Base-by-base conservation (phyloP, 92 coral and sea anemone species). In the Phenganax subtilis region DNA sequence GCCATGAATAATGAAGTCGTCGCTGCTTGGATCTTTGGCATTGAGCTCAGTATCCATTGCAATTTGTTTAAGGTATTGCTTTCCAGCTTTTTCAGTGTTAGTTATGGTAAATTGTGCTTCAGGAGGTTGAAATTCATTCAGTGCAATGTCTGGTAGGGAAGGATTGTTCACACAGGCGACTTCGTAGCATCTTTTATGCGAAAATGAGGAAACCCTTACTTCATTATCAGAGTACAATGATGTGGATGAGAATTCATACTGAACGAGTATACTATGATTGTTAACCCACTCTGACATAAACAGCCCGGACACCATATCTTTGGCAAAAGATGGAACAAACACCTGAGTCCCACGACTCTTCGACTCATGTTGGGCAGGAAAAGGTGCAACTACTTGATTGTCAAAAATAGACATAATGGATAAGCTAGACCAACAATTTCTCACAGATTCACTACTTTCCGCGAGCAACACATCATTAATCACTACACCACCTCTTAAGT, bases 41-140 rank as follows among this genome's bases (percentile, higher is more conserved):
- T 69, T 65, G 54, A 30, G 29, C 37, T 44, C 37, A 54, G 47
- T 11, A 51, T 80, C 75, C 16, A 64, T 68, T 80, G 15, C 66
- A 44, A 70, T 56, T 30, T 74, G 72, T 69, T 55, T 55, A 81
- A 81, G 85, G 75, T 81, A 81, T 66, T 81, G 77, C 62, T 69
- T 54, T 69, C 29, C 67, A 61, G 76, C 77, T 66, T 81, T 81
- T 57, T 54, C 77, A 57, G 68, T 81, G 76, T 64, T 69, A 28
- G 62, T 81, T 16, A 81, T 75, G 16, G 75, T 65, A 31, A 69
- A 81, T 6, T 66, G 66, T 56, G 60, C 56, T 70, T 81, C 77
- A 51, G 77, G 85, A 56, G 85, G 77, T 76, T 81, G 77, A 55
- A 81, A 81, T 55, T 81, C 57, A 12, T 54, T 54, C 15, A 79